phyloP scores from a whole-genome alignment of 1,140 invertebrate species.

The Drosophila athabasca region DNA sequence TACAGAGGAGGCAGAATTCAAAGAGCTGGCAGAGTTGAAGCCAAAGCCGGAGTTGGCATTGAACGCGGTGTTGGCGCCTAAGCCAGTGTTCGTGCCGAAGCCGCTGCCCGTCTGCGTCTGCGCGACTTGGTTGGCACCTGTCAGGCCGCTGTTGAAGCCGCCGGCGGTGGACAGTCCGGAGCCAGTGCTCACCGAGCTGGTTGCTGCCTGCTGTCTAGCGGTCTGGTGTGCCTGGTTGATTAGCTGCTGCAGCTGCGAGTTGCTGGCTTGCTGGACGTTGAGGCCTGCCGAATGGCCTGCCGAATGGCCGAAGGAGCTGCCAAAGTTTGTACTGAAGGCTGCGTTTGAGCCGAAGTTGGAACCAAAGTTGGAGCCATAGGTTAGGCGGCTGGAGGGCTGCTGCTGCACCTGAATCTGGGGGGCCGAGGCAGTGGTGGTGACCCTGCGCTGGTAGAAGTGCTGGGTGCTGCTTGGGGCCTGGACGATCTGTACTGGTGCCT shows the following conservation, averaged over 20 bases:
- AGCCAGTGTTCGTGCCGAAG: slow-evolving; percentile 17
- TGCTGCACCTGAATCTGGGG: slow-evolving; percentile 56
- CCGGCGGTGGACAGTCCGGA: slow-evolving; percentile 31
- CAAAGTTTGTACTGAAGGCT: slow-evolving; percentile 34
- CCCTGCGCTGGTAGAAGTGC: slow-evolving; percentile 65
- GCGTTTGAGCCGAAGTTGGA: slow-evolving; percentile 44
- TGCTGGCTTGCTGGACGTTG: slow-evolving; percentile 28
- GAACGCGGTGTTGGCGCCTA: slow-evolving; percentile 7
- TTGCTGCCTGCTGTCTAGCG: slow-evolving; percentile 53
- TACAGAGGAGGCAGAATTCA: slow-evolving; percentile 41
- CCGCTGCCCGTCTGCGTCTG: slow-evolving; percentile 36
- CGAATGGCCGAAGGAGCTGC: slow-evolving; percentile 33
- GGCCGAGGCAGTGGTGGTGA: slow-evolving; percentile 54
- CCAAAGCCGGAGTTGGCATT: slow-evolving; percentile 43
- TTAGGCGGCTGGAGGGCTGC: slow-evolving; percentile 39
- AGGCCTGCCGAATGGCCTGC: slow-evolving; percentile 36
- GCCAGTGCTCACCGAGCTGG: slow-evolving; percentile 24
- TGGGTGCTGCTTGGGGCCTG: slow-evolving; percentile 55
- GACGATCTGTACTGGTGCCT: slow-evolving; percentile 45
- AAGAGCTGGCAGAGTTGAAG: slow-evolving; percentile 44
- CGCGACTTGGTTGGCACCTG: neutral
- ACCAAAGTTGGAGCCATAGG: slow-evolving; percentile 32
- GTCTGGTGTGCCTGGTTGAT: slow-evolving; percentile 58
- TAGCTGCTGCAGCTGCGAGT: slow-evolving; percentile 50
- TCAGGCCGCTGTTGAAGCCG: slow-evolving; percentile 1